Evolutionary conservation across 2,113 vertebrate species (phyloP).

Genomic region (Notothenia rossii): DNA sequence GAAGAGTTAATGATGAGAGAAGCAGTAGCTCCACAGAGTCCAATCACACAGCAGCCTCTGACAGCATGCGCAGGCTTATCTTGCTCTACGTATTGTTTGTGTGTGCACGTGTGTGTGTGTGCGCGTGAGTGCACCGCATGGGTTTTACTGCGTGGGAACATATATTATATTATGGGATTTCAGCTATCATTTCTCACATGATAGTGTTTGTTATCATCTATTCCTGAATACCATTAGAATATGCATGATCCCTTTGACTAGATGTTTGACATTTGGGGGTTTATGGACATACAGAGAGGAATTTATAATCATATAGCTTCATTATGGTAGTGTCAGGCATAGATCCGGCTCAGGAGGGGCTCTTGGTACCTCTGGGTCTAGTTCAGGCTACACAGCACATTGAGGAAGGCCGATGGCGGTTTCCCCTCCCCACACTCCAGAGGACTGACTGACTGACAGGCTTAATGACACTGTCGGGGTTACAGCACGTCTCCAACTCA

Average conservation of each 20-base stretch:
- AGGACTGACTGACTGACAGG: constrained; percentile 77
- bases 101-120: constrained; percentile 15
- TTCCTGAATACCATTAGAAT: constrained; percentile 58
- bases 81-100: constrained; percentile 57
- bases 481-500: constrained; percentile 73
- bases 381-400: constrained; percentile 50
- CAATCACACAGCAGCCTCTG: constrained; percentile 76
- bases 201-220: constrained; percentile 63
- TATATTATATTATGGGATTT: constrained; percentile 72
- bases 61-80: constrained; percentile 71
- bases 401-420: constrained; percentile 52
- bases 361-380: constrained; percentile 53
- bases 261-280: constrained; percentile 63
- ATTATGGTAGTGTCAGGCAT: constrained; percentile 68
- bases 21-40: constrained; percentile 78
- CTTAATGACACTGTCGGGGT: constrained; percentile 80
- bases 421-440: constrained; percentile 55
- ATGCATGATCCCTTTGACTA: constrained; percentile 65
- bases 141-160: constrained; percentile 63
- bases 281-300: constrained; percentile 58
- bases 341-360: constrained; percentile 50
- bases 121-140: constrained; percentile 21
- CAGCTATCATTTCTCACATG: constrained; percentile 56
- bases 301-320: constrained; percentile 67
- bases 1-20: constrained; percentile 83